Conservation (phyloP, 2,797 vertebrate genomes). For the Nothura maculosa region DNA sequence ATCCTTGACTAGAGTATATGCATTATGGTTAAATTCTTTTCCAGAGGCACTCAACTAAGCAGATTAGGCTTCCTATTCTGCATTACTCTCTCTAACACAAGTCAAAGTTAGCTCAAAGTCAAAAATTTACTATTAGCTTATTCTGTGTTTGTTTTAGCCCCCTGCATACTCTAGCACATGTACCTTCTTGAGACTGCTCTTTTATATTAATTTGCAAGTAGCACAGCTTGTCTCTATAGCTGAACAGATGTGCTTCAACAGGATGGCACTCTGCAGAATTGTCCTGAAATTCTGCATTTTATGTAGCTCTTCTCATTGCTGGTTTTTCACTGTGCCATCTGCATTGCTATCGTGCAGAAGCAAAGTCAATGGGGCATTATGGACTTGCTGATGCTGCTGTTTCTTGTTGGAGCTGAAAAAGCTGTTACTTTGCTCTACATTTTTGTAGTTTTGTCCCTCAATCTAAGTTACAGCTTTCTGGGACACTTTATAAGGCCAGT, state of each 20-base stretch:
- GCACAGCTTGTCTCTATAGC: constrained; percentile 30
- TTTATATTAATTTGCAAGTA: neutral
- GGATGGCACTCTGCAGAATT: constrained; percentile 2
- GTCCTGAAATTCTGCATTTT: neutral
- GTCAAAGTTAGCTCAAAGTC: neutral
- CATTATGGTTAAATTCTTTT: neutral
- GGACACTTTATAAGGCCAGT: neutral
- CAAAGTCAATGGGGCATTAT: neutral
- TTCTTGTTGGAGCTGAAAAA: neutral
- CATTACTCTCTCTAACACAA: neutral
- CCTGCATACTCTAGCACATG: rapidly evolving
- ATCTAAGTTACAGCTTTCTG: neutral
- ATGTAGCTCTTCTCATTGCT: neutral
- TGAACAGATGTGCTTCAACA: constrained; percentile 59
- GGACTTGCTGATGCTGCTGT: constrained; percentile 33
- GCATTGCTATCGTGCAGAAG: constrained; percentile 1
- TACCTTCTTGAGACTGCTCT: neutral
- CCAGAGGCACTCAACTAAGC: neutral
- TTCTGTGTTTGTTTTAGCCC: neutral
- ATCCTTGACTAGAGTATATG: neutral
- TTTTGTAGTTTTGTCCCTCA: neutral
- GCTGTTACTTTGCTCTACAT: neutral
- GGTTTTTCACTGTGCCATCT: constrained; percentile 31
- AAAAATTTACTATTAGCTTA: neutral
- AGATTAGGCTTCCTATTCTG: neutral